Evolutionary conservation across 1,140 invertebrate species (phyloP), one percentile per base, ranked within the genome.

Genomic region (Calycopis cecrops): DNA sequence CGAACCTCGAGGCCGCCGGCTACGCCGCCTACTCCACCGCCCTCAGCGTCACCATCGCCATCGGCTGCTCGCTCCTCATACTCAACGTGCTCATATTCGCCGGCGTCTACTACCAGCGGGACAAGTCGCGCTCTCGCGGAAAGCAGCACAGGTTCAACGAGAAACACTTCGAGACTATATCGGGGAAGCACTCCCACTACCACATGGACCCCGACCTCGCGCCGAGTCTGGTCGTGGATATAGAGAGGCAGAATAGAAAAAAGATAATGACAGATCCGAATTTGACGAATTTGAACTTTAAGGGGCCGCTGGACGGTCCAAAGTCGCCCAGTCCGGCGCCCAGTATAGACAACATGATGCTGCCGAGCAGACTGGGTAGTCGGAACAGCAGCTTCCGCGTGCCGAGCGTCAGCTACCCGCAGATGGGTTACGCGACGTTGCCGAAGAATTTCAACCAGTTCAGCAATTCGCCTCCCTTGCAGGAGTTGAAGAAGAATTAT

Each of bases 71-170:
- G 0, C 84, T 98, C 2, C 88, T 97, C 9, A 93, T 97, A 52
- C 79, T 97, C n/a, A 97, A 97, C 80, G 92, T 97, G 12, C 88
- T 97, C 9, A 95, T 97, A 67, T 96, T 96, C 68, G 94, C 94
- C 16, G 94, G 90, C 0, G 94, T 97, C 0, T 97, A 96, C 78
- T 96, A 96, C 82, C 95, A 96, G 71, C 81, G 94, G 18, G 94
- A 96, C 73, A 95, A 95, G 80, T 92, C 93, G 4, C 88, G 92
- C 53, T 89, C 92, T 9, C 89, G 91, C 53, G 88, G 79, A 1
- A 88, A 89, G 64, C 88, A 80, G 65, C 88, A 79, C 62, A 77
- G 67, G 60, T 90, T 86, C 64, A 91, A 89, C 48, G 90, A 94
- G 67, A 94, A 94, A 80, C 91, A 91, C 48, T 92, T 92, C 67